Conservation (phyloP, 1,140 invertebrate genomes). For the Drosophila pectinifera region DNA sequence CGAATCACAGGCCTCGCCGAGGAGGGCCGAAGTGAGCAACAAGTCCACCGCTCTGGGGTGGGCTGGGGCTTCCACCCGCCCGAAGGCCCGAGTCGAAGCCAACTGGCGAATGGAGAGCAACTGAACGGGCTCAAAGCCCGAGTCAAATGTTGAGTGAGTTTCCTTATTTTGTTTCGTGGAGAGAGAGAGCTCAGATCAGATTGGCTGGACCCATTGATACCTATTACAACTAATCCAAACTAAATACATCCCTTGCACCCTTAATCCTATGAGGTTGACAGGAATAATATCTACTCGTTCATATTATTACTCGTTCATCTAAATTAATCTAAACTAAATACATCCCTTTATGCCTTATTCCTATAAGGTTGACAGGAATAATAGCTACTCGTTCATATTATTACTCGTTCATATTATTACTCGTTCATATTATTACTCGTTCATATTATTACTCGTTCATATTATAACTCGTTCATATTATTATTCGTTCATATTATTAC, state of each 20-base stretch:
- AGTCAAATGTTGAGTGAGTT: conserved; percentile 53
- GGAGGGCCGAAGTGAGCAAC: conserved; percentile 36
- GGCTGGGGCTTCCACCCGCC: conserved; percentile 60
- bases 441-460: neutral
- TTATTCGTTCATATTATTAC: too few relatives aligned
- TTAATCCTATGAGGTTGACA: neutral
- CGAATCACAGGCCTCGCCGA: conserved; percentile 72
- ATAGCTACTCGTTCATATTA: too few relatives aligned
- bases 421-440: too few relatives aligned
- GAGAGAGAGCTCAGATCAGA: conserved; percentile 4
- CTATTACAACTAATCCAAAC: neutral
- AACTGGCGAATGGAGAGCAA: conserved; percentile 70
- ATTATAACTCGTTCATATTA: too few relatives aligned
- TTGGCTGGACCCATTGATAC: neutral
- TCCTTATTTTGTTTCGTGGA: neutral
- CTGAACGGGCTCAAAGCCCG: conserved; percentile 55
- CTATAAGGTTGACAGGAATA: neutral
- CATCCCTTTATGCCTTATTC: neutral
- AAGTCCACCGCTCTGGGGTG: conserved; percentile 30
- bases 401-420: too few relatives aligned
- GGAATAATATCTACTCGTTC: too few relatives aligned
- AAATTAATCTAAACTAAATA: neutral
- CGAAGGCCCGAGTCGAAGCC: conserved; percentile 28
- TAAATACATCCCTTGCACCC: neutral
- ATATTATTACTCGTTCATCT: too few relatives aligned